phyloP scores from a whole-genome alignment of 2,888 invertebrate genomes.

The Torymus tubicola region DNA sequence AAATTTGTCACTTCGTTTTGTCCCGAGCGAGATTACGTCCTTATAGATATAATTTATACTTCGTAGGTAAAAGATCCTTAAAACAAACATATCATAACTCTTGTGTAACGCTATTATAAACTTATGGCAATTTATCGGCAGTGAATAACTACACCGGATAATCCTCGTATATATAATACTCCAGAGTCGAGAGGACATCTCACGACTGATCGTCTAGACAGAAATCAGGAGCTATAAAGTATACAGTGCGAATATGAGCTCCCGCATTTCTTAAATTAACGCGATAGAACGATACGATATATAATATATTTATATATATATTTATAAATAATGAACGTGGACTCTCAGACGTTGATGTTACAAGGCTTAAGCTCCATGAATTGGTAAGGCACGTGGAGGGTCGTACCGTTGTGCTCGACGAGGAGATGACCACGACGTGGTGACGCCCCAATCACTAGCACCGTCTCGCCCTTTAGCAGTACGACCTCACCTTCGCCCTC shows the following conservation, averaged over 20 bases:
- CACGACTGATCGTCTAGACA: not conserved
- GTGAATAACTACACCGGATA: slow-evolving; percentile 49
- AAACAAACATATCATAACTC: slow-evolving; percentile 25
- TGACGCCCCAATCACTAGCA: slow-evolving; percentile 92
- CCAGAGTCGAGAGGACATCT: slow-evolving; percentile 5
- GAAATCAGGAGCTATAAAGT: not conserved
- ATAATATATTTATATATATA: too few species aligned
- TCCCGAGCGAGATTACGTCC: not conserved
- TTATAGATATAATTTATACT: slow-evolving; percentile 44
- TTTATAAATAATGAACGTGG: too few species aligned
- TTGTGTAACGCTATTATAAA: slow-evolving; percentile 17
- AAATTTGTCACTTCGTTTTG: slow-evolving; percentile 11
- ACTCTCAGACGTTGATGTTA: slow-evolving; percentile 71
- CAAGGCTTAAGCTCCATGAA: slow-evolving; percentile 85
- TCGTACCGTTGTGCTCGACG: slow-evolving; percentile 87
- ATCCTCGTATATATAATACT: slow-evolving; percentile 51
- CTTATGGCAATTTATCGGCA: slow-evolving; percentile 70
- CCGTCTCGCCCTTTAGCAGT: slow-evolving; percentile 89
- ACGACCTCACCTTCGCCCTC: slow-evolving; percentile 80
- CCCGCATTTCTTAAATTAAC: not conserved
- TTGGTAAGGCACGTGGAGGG: slow-evolving; percentile 89
- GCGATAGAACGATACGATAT: too few species aligned
- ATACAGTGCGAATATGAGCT: slow-evolving; percentile 36
- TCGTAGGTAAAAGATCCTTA: slow-evolving; percentile 52
- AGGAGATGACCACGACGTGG: slow-evolving; percentile 90